Base-by-base conservation (phyloP, 2,888 invertebrate species). In the Crepidodera aurea region DNA sequence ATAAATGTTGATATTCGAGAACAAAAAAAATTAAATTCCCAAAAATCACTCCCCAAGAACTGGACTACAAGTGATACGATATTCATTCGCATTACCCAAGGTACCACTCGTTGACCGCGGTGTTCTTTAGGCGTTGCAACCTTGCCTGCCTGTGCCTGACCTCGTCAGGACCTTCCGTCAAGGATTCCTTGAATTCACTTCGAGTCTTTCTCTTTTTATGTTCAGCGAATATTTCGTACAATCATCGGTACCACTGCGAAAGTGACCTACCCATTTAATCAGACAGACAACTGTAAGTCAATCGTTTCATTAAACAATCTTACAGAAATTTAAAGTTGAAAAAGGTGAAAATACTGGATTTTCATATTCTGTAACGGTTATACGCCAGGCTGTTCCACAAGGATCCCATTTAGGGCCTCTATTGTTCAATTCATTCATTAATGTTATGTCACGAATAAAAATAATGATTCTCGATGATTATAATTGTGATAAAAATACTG, bases 121-220 rank as follows among this genome's bases (percentile, higher is more conserved):
- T 75, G 74, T 63, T 71, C 66, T 69, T 71, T 69, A 73, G 78
- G 79, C 77, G 78, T 76, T 75, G 77, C 75, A 79, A 78, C 79
- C 80, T 79, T 79, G 79, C 74, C 57, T 67, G 60, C 29, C 15
- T 70, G 73, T 77, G 72, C 78, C 78, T 77, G 78, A 73, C 79
- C 79, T 79, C 78, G 78, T 65, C 70, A 71, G 73, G 76, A 79
- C 79, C 80, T 78, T 75, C 77, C 66, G 66, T 66, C 76, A 77
- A 77, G 77, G 76, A 57, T 57, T 46, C 34, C 15, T 56, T 48
- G 22, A 46, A 46, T 46, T 71, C 76, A 46, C 12, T 55, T 19
- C 25, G n/a, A n/a, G 13, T 56, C 46, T 56, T 46, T 56, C 56
- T 46, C 56, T 56, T 56, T 48, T 51, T 22, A 22, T 22, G 6